Evolutionary conservation across 2,888 invertebrate species (phyloP).

Genomic region (Cataglyphis livida): DNA sequence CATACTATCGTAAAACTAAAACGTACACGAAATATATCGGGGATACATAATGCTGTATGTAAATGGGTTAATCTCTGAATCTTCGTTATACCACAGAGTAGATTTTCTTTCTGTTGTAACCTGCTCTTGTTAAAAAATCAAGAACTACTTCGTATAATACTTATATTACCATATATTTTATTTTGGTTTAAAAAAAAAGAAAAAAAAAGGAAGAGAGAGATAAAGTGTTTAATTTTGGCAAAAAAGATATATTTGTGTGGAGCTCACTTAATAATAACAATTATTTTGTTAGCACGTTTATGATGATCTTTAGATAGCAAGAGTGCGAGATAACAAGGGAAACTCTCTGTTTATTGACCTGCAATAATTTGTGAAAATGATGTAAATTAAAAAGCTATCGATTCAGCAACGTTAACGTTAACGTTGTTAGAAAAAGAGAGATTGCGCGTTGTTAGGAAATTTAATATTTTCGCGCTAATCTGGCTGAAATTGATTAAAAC

Average conservation of each 20-base stretch:
- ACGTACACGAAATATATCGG: not conserved
- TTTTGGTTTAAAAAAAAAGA: slow-evolving; percentile 9
- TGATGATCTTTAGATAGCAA: not conserved
- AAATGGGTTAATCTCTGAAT: slow-evolving; percentile 34
- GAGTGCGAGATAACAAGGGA: slow-evolving; percentile 23
- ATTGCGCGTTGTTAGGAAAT: slow-evolving; percentile 8
- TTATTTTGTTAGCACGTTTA: not conserved
- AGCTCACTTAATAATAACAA: not conserved
- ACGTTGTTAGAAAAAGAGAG: not conserved
- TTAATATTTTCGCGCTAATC: slow-evolving; percentile 7
- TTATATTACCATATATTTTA: not conserved
- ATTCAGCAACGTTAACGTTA: slow-evolving; percentile 23
- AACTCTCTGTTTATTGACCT: slow-evolving; percentile 20
- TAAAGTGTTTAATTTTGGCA: not conserved
- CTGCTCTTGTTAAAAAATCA: not conserved
- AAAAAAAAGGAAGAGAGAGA: not conserved
- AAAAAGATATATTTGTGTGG: not conserved
- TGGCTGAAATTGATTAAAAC: slow-evolving; percentile 20
- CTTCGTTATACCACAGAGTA: slow-evolving; percentile 14
- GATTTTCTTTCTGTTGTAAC: slow-evolving; percentile 13
- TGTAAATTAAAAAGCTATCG: slow-evolving; percentile 31
- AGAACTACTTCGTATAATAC: not conserved
- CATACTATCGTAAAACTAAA: not conserved
- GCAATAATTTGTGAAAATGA: slow-evolving; percentile 29
- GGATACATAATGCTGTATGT: not conserved